Evolutionary conservation across 1,140 invertebrate species (phyloP), one percentile per base, ranked within the genome.

Genomic region (Notospermus geniculatus): DNA sequence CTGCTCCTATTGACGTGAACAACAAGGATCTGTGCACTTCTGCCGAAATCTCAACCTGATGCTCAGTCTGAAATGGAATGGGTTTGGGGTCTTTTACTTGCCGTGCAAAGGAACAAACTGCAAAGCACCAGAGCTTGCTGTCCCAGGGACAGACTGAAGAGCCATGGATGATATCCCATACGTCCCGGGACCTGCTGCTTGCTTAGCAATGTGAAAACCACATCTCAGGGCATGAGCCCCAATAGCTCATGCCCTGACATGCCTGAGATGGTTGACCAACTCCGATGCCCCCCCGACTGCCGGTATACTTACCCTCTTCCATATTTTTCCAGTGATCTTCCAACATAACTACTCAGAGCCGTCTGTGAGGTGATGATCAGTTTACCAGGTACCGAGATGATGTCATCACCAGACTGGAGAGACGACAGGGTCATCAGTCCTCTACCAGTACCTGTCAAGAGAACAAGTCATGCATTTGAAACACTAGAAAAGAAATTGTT

Each of bases 361-460:
- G 30, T 72, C 23, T 71, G 78, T 36, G 83, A 81, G 59, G 86
- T 87, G 30, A 87, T 85, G 45, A 87, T 81, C 28, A 84, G 71
- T 64, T 81, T 79, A 64, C 83, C 70, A 1, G 86, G 86, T 65
- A 87, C 70, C 67, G 80, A 80, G 39, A 87, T 77, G 13, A 87
- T 63, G 59, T 83, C 68, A 65, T 86, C 82, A 63, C 84, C 79
- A 5, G 70, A 50, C 53, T 69, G 56, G 60, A 87, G 81, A 62
- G 72, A 71, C 62, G 80, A 80, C 62, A 83, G 79, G 2, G 84
- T 81, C 64, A 84, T 81, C 30, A 87, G 79, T 28, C 86, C 86
- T 62, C 86, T 77, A 30, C 85, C 85, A 27, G 84, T 85, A 29
- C 77, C 70, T 36, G 76, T 9, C 4, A 39, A 54, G 22, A 54